Percentiles rank a stretch among this genome's conserved stretches.
Conservation (phyloP, 2,888 invertebrate species). For the Leptopilina drosophilae region DNA sequence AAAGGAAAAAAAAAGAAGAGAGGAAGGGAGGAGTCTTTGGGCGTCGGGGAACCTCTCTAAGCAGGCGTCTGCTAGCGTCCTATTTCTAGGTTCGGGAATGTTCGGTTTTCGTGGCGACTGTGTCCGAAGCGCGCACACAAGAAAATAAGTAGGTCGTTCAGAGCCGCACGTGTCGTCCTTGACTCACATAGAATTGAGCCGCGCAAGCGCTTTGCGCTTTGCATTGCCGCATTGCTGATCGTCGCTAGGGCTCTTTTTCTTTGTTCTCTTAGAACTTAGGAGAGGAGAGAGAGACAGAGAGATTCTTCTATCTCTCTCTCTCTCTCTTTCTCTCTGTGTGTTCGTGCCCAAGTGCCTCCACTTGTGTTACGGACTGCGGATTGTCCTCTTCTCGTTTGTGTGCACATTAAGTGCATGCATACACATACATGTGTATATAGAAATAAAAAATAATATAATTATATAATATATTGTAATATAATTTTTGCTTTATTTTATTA, state of each 20-base stretch:
- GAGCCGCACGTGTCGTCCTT: conserved; percentile 78
- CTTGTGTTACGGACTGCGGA: conserved; percentile 25
- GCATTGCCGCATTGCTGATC: conserved; percentile 71
- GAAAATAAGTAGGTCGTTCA: conserved; percentile 76
- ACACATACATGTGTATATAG: not conserved
- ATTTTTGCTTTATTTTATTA: too few relatives aligned
- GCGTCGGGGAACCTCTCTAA: conserved; percentile 17
- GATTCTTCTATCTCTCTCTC: too few relatives aligned
- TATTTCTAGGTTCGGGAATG: conserved; percentile 72
- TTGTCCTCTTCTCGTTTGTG: conserved; percentile 9
- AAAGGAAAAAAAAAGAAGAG: not conserved
- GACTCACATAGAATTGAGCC: conserved; percentile 74
- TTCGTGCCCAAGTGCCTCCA: conserved; percentile 30
- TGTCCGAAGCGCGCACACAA: conserved; percentile 69
- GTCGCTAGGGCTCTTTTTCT: conserved; percentile 69
- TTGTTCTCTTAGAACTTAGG: conserved; percentile 57
- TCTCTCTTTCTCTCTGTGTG: conserved; percentile 41
- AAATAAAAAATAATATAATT: too few relatives aligned
- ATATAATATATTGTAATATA: too few relatives aligned
- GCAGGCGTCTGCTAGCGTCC: conserved; percentile 55
- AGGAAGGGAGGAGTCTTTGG: conserved; percentile 21
- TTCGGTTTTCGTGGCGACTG: conserved; percentile 69
- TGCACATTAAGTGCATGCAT: not conserved
- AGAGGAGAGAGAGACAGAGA: too few relatives aligned
- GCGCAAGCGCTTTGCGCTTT: conserved; percentile 71